Evolutionary conservation across 1,140 invertebrate species (phyloP).

Genomic region (Aethina tumida): DNA sequence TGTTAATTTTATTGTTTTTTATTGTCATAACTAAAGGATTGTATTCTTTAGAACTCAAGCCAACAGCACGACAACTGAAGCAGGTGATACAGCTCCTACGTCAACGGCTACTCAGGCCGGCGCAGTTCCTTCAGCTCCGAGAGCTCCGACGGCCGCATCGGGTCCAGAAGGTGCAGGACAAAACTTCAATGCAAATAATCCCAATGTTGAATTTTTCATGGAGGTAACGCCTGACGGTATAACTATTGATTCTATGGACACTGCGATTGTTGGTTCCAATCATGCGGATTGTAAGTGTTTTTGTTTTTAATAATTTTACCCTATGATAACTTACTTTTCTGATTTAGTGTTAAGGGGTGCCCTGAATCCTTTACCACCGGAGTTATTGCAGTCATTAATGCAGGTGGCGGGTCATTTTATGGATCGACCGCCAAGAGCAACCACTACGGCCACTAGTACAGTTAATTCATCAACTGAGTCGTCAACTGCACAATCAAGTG

Average conservation of each 20-base stretch:
- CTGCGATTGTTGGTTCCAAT: conserved; percentile 21
- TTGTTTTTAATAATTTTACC: conserved; percentile 5
- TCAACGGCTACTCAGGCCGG: neutral
- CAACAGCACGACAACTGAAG: neutral
- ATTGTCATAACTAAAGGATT: no score
- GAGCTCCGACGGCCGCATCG: neutral
- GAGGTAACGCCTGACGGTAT: conserved; percentile 54
- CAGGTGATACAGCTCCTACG: neutral
- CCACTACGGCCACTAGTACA: conserved; percentile 13
- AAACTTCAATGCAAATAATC: conserved; percentile 24
- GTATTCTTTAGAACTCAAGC: no score
- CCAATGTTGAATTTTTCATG: conserved; percentile 55
- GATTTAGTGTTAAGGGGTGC: conserved; percentile 32
- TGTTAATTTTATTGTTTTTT: no score
- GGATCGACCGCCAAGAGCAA: conserved; percentile 7
- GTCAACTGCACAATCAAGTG: conserved; percentile 10
- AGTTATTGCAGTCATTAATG: conserved; percentile 50
- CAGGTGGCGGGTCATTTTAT: conserved; percentile 36
- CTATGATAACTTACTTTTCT: conserved; percentile 6
- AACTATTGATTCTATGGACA: conserved; percentile 43
- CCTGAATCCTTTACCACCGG: conserved; percentile 35
- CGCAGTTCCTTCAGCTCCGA: neutral
- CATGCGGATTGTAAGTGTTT: conserved; percentile 26
- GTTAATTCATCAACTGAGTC: conserved; percentile 12
- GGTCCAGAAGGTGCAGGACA: conserved; percentile 3